A percentile compares a stretch with the other conserved stretches of the same genome.
Evolutionary conservation across 2,888 invertebrate species (phyloP).

Genomic region (Caenorhabditis afra): DNA sequence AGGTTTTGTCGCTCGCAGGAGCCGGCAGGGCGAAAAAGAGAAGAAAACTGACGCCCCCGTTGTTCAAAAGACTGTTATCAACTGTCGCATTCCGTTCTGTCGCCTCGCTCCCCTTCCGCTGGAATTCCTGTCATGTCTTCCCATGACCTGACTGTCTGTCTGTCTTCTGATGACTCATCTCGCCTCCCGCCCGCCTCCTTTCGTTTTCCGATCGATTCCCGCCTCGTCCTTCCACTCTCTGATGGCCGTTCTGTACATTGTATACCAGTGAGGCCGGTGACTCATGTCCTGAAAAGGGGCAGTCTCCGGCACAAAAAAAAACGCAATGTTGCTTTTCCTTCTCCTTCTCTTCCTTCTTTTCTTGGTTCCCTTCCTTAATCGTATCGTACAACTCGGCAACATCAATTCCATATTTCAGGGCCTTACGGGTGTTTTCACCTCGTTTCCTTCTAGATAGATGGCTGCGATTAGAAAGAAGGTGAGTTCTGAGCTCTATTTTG

Average conservation of each 20-base stretch:
- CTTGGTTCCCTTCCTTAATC: not conserved
- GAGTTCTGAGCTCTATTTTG: conserved; percentile 5
- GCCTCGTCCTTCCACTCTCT: too few relatives aligned
- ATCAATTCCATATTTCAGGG: conserved; percentile 48
- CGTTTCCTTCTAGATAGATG: conserved; percentile 66
- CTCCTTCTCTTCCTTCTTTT: conserved; percentile 6
- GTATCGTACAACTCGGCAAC: not conserved
- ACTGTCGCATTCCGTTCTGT: too few relatives aligned
- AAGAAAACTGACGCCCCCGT: too few relatives aligned
- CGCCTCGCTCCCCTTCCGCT: too few relatives aligned
- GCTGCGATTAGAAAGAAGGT: conserved; percentile 77
- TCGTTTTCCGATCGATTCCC: too few relatives aligned
- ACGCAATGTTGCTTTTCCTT: conserved; percentile 4
- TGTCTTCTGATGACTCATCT: not conserved
- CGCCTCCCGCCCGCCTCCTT: not conserved
- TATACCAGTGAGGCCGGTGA: conserved; percentile 9
- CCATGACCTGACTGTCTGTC: too few relatives aligned
- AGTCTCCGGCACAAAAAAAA: not conserved
- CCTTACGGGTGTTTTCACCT: conserved; percentile 66
- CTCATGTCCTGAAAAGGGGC: conserved; percentile 12
- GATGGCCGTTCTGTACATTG: not conserved
- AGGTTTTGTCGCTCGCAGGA: not conserved
- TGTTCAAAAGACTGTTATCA: too few relatives aligned
- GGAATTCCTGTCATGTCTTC: too few relatives aligned
- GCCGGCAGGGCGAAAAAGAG: too few relatives aligned